Evolutionary conservation across 1,140 invertebrate genomes (phyloP).

Genomic region (Ips typographus): DNA sequence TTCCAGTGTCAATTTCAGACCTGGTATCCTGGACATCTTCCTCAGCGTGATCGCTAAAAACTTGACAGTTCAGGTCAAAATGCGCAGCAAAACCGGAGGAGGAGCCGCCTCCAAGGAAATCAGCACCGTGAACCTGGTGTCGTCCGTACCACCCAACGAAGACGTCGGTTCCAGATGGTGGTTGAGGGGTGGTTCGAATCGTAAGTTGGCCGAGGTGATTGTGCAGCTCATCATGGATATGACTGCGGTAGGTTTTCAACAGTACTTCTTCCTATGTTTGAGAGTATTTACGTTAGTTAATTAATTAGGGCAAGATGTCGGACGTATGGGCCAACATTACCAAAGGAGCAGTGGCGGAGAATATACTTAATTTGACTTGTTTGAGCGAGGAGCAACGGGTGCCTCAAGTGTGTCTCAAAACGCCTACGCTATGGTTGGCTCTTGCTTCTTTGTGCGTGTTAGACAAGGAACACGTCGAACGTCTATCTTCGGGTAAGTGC

Average conservation of each 20-base stretch:
- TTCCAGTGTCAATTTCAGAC: constrained; percentile 46
- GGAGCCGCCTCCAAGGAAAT: constrained; percentile 64
- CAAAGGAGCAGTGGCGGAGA: constrained; percentile 88
- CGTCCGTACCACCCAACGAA: constrained; percentile 61
- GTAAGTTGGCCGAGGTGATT: constrained; percentile 84
- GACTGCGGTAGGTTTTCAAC: constrained; percentile 69
- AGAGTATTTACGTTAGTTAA: not conserved
- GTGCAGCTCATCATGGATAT: constrained; percentile 88
- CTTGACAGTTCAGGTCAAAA: constrained; percentile 83
- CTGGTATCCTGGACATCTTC: constrained; percentile 81
- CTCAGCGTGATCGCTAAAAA: constrained; percentile 85
- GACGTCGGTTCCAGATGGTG: constrained; percentile 74
- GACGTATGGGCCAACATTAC: constrained; percentile 84
- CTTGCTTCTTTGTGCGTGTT: constrained; percentile 91
- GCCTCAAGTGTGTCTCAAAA: constrained; percentile 75
- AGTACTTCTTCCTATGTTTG: not conserved
- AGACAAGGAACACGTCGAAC: constrained; percentile 87
- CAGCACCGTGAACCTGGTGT: constrained; percentile 61
- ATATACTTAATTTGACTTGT: constrained; percentile 82
- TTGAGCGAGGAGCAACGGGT: constrained; percentile 73
- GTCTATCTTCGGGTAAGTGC: constrained; percentile 53
- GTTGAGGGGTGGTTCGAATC: constrained; percentile 77
- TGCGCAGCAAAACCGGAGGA: constrained; percentile 62
- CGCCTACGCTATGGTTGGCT: constrained; percentile 87
- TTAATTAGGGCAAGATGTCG: constrained; percentile 78